Base-by-base conservation (phyloP, 2,888 invertebrate genomes). In the Ellobium chinense region DNA sequence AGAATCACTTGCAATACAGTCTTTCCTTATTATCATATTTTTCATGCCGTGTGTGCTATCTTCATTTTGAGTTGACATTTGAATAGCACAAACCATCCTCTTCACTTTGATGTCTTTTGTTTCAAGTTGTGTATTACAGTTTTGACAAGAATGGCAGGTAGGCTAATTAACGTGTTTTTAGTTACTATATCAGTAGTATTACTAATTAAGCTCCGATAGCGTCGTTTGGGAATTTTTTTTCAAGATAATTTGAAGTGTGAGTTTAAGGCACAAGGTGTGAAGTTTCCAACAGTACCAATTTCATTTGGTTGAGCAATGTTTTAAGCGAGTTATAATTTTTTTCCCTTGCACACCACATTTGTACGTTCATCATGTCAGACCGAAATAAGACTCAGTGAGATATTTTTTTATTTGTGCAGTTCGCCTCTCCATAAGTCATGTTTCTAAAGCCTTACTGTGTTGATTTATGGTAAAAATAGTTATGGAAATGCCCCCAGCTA, bases 221-320 rank as follows among this genome's bases (percentile, higher is more conserved):
- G 18, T 46, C 46, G 46, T 46, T 46, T 46, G 46, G 46, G 31
- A 36, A 5, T 24, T 36, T 62, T 37, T 27, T 54, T 77, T 46
- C 34, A 29, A 65, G 21, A 39, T 75, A 29, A 65, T 75, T 65
- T 65, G 46, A 27, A 39, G 46, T 58, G 46, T 46, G 46, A 46
- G 46, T 46, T 46, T 46, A 46, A 46, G 46, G 46, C 46, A 46
- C 46, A 46, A 46, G 27, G 60, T 60, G n/a, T 60, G n/a, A 9
- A 60, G 24, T 27, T 60, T 60, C 27, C 60, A 46, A 46, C 46
- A 18, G 46, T 60, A 60, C 60, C 60, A 24, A n/a, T n/a, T n/a
- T n/a, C n/a, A n/a, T n/a, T n/a, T n/a, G n/a, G n/a, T n/a, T n/a
- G n/a, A n/a, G n/a, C n/a, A n/a, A n/a, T n/a, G n/a, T n/a, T n/a